Conservation (phyloP, 2,797 vertebrate genomes). For the Danio jaintianensis region DNA sequence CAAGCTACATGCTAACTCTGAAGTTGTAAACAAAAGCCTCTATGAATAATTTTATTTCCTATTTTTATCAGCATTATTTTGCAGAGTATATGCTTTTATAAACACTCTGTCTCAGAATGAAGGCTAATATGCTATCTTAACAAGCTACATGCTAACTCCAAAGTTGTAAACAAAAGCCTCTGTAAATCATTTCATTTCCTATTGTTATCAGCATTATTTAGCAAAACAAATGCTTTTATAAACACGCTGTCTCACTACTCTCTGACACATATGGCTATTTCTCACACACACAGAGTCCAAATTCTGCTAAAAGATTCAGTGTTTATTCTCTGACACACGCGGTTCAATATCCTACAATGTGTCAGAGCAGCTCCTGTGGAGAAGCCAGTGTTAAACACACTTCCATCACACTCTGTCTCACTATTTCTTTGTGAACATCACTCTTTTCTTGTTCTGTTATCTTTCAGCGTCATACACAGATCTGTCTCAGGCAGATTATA, state of each 20-base stretch:
- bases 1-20: background rate
- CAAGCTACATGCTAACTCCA: too few relatives aligned
- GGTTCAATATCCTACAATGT: background rate
- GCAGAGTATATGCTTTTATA: background rate
- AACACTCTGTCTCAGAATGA: background rate
- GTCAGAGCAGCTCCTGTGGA: background rate
- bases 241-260: background rate
- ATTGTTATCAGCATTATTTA: background rate
- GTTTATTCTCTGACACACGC: background rate
- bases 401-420: background rate
- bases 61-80: background rate
- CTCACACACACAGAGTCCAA: background rate
- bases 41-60: too few relatives aligned
- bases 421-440: conserved; percentile 9
- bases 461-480: background rate
- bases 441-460: conserved; percentile 2
- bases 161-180: too few relatives aligned
- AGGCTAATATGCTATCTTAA: too few relatives aligned
- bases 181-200: background rate
- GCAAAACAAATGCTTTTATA: background rate
- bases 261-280: background rate
- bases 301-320: conserved; percentile 18
- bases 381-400: conserved; percentile 5
- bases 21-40: background rate
- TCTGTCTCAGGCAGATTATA: background rate